Base-by-base conservation (phyloP, 2,113 vertebrate genomes). In the Dissostichus mawsoni region DNA sequence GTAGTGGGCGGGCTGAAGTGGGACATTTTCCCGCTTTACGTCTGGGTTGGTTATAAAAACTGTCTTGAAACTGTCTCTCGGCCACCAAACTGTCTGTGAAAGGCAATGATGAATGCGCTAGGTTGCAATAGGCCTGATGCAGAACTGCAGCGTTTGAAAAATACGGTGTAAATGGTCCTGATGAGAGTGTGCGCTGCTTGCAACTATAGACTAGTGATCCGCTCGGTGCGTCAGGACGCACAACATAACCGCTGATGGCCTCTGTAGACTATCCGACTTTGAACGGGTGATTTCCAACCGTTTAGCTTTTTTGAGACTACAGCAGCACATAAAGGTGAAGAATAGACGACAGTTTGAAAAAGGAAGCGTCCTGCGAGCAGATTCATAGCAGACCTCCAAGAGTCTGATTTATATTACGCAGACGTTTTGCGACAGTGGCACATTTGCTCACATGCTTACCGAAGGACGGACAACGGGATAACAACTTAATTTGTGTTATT, bases 181-280 rank as follows among this genome's bases (percentile, higher is more conserved):
- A 93, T 90, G 88, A 90, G 90, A 91, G 92, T 85, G 89, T 63
- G 86, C 81, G 87, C 92, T 84, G 89, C 83, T 84, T 92, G 86
- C 82, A 88, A 86, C 81, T 80, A 80, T 50, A 82, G 67, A 70
- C 72, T 66, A 81, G 81, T 61, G 83, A 88, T 85, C 80, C 81
- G 82, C 85, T 87, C 84, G 64, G 81, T 82, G 91, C 91, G 92
- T 84, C 84, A 92, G 89, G 87, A 90, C 92, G 90, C 89, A 88
- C 85, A 55, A 69, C 84, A 84, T 47, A 74, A 74, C 83, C 75
- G 87, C 91, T 87, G 89, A 90, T 85, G 80, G 78, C 82, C 79
- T 33, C 77, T 56, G 72, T 29, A 78, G 69, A 68, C 78, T 68
- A 14, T 53, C 74, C 80, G 50, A 20, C 69, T 67, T 69, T 48